Conservation (phyloP, 2,113 vertebrate species). For the Corynorhinus townsendii region DNA sequence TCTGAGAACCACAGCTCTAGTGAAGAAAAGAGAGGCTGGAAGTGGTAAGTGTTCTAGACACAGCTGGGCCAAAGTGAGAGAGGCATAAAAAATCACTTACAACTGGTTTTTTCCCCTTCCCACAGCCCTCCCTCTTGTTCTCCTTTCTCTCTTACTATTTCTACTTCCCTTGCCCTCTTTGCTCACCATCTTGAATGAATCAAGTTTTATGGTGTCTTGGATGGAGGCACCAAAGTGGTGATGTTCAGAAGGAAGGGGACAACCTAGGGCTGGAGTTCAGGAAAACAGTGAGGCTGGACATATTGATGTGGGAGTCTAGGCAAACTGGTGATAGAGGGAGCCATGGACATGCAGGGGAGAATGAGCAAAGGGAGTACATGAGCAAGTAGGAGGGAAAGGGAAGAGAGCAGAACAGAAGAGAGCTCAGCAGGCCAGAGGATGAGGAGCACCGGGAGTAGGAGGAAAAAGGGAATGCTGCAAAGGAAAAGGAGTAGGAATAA, state of each 20-base stretch:
- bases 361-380: not conserved
- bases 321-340: not conserved
- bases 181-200: not conserved
- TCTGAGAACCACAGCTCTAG: not conserved
- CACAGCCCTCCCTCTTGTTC: not conserved
- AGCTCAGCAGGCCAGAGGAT: not conserved
- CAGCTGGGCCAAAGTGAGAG: not conserved
- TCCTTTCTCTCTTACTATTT: not conserved
- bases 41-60: not conserved
- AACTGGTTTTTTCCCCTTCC: too few species aligned
- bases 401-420: not conserved
- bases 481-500: not conserved
- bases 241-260: not conserved
- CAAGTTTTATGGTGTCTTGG: not conserved
- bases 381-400: not conserved
- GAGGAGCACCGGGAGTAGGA: rapidly evolving
- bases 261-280: not conserved
- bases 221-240: not conserved
- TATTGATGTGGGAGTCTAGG: not conserved
- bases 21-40: not conserved
- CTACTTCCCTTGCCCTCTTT: not conserved
- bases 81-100: not conserved
- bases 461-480: not conserved
- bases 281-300: not conserved
- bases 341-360: not conserved